Base-by-base conservation (phyloP, 2,113 vertebrate genomes). In the Silurus glanis region DNA sequence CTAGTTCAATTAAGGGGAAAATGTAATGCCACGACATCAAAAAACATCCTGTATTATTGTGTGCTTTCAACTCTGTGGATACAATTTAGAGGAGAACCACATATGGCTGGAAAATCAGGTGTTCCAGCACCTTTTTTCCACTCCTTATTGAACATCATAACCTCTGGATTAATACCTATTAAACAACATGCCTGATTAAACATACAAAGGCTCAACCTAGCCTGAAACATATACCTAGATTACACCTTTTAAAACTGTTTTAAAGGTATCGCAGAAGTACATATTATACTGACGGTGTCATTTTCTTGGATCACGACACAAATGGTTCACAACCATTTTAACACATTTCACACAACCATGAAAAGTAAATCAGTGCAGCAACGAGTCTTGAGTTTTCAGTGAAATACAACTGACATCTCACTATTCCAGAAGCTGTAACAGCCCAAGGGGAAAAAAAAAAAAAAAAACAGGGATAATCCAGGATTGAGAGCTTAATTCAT, bases 381-480 rank as follows among this genome's bases (percentile, higher is more conserved):
- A 5, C 74, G 25, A 0, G 9, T 76, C 51, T 79, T 9, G 13
- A 19, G n/a, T 28, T 21, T 4, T 37, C 37, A 75, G 21, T 4
- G 9, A n/a, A 53, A 75, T 53, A 75, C 47, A 23, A 53, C 47
- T 53, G 76, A 37, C n/a, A 19, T 58, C 53, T 58, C 25, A 56
- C 76, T 37, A 28, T 56, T 58, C 76, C 76, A 79, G 53, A 79
- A 79, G 76, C 76, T 28, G 51, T 19, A 79, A 58, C 25, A 58
- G 53, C 25, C 53, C 76, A 79, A 79, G 76, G 53, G 9, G 58
- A 79, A 79, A 58, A 58, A 79, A 79, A 79, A 17, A 79, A 79
- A 79, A 58, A 58, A 79, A 79, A 79, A 58, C 76, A 79, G 76
- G 53, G 76, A 79, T 58, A 79, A 79, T 79, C 53, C 0, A 25